phyloP scores from a whole-genome alignment of 2,797 vertebrate species.

The Telmatherina bonti region DNA sequence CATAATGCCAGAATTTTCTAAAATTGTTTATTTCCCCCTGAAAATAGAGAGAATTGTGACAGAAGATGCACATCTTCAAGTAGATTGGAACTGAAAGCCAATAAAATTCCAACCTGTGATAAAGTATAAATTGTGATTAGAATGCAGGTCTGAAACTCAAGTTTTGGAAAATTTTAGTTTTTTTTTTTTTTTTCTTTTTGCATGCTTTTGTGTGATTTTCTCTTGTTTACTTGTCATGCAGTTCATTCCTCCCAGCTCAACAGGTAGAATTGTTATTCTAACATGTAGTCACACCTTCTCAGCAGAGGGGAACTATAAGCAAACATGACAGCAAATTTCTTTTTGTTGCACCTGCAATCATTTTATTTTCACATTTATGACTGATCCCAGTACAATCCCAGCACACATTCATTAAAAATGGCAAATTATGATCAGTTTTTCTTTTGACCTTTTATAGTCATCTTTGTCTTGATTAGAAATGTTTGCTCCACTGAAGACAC shows the following conservation, averaged over 20 bases:
- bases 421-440: neutral
- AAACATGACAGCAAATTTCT: neutral
- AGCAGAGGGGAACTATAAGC: neutral
- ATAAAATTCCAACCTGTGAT: neutral
- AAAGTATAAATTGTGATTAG: too few relatives aligned
- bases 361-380: neutral
- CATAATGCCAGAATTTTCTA: neutral
- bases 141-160: too few relatives aligned
- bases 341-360: neutral
- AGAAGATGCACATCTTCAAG: neutral
- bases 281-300: neutral
- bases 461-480: conserved; percentile 42
- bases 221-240: too few relatives aligned
- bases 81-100: neutral
- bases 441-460: conserved; percentile 28
- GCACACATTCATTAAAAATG: neutral
- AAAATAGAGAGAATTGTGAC: neutral
- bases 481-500: conserved; percentile 41
- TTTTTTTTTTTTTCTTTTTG: too few relatives aligned
- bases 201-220: too few relatives aligned
- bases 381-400: neutral
- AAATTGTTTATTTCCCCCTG: neutral
- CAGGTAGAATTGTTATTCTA: too few relatives aligned
- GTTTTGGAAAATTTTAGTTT: too few relatives aligned
- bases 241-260: too few relatives aligned